Conservation (phyloP, 2,113 vertebrate species). For the Centropus unirufus region DNA sequence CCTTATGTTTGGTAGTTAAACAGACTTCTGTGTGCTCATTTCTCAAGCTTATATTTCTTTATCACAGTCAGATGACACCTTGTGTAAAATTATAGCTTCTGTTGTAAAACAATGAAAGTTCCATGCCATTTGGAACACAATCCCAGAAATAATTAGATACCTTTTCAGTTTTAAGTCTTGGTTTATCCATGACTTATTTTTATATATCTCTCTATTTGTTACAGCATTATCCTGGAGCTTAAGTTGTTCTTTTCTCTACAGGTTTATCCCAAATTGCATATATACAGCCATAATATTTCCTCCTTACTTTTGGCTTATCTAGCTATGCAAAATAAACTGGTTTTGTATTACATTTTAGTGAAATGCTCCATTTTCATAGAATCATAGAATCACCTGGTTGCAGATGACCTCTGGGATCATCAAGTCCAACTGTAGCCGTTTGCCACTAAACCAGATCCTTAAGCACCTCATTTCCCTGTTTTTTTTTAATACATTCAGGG, state of each 20-base stretch:
- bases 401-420: no score
- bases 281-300: not conserved
- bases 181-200: not conserved
- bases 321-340: not conserved
- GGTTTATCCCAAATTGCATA: not conserved
- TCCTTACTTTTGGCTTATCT: not conserved
- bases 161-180: not conserved
- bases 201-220: not conserved
- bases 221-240: not conserved
- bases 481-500: no score
- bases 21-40: not conserved
- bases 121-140: not conserved
- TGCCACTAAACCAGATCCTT: no score
- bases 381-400: no score
- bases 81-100: not conserved
- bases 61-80: not conserved
- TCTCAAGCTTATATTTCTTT: not conserved
- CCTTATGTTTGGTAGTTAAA: not conserved
- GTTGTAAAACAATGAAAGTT: not conserved
- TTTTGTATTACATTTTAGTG: not conserved
- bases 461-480: no score
- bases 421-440: no score
- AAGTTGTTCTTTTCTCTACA: not conserved
- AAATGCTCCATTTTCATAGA: not conserved
- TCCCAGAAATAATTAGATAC: not conserved